Evolutionary conservation across 2,797 vertebrate species (phyloP).

Genomic region (Poecilia wingei): DNA sequence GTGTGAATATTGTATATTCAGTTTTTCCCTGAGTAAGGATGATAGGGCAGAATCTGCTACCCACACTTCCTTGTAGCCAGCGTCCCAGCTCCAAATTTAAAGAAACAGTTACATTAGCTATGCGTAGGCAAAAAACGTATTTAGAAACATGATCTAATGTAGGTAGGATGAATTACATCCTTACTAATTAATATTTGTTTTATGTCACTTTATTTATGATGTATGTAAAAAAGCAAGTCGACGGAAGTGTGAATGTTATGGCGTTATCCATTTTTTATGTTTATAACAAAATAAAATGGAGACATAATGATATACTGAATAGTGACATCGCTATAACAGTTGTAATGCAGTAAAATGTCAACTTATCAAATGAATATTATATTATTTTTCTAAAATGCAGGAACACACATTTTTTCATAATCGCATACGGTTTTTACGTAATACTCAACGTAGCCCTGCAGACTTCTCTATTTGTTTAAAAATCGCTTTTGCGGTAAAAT

Average conservation of each 20-base stretch:
- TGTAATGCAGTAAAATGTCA: background rate
- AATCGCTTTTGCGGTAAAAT: background rate
- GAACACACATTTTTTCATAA: background rate
- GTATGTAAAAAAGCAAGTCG: background rate
- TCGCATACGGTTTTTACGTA: background rate
- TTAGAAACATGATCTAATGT: background rate
- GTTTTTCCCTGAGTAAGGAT: constrained; percentile 72
- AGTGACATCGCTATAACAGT: background rate
- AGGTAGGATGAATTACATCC: background rate
- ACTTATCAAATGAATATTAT: background rate
- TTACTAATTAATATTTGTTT: background rate
- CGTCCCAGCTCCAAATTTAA: constrained; percentile 59
- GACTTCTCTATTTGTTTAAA: background rate
- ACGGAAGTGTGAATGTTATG: no score
- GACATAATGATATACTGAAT: background rate
- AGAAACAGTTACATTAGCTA: constrained; percentile 47
- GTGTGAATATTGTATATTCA: background rate
- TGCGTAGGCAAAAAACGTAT: background rate
- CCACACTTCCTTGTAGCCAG: constrained; percentile 66
- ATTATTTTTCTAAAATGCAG: background rate
- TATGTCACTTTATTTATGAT: background rate
- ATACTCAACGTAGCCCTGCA: background rate
- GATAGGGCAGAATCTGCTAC: constrained; percentile 67
- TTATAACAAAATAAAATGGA: background rate
- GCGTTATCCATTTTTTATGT: background rate